These are phyloP conservation scores for Cyclophora punctaria DNA, from an alignment of 2,888 invertebrate species.

Conservation along the genomic window DNA sequence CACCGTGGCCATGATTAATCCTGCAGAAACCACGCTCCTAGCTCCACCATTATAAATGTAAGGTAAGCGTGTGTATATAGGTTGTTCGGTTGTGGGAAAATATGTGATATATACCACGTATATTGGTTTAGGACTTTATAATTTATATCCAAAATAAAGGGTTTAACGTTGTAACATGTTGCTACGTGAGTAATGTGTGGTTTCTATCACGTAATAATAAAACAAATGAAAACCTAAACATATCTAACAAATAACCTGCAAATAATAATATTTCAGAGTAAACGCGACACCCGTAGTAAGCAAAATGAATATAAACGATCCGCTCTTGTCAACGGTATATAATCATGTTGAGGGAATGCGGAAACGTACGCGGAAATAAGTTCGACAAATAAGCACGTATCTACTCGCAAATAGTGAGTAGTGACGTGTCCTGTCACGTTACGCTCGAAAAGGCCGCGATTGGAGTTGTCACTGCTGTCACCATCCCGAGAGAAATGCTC, in stretches of 20 bases:
- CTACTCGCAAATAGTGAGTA: conserved; percentile 5
- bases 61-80: too few relatives aligned
- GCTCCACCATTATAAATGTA: too few relatives aligned
- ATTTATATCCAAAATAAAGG: too few relatives aligned
- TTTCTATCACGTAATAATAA: neutral
- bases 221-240: neutral
- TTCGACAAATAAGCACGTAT: conserved; percentile 14
- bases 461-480: conserved; percentile 15
- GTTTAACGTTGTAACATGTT: too few relatives aligned
- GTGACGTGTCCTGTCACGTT: conserved; percentile 11
- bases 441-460: conserved; percentile 15
- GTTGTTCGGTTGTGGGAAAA: too few relatives aligned
- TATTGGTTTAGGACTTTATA: too few relatives aligned
- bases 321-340: conserved; percentile 1
- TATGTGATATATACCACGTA: too few relatives aligned
- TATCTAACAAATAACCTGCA: neutral
- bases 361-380: conserved; percentile 12
- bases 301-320: neutral
- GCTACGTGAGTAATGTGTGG: too few relatives aligned
- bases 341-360: conserved; percentile 12
- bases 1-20: too few relatives aligned
- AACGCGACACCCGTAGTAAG: neutral
- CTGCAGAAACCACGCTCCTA: too few relatives aligned
- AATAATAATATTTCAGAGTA: neutral
- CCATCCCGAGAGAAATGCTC: conserved; percentile 10